A percentile compares a stretch with the other conserved stretches of the same genome.
Evolutionary conservation across 2,113 vertebrate species (phyloP).

Genomic region (Cyprinodon brontotheroides): DNA sequence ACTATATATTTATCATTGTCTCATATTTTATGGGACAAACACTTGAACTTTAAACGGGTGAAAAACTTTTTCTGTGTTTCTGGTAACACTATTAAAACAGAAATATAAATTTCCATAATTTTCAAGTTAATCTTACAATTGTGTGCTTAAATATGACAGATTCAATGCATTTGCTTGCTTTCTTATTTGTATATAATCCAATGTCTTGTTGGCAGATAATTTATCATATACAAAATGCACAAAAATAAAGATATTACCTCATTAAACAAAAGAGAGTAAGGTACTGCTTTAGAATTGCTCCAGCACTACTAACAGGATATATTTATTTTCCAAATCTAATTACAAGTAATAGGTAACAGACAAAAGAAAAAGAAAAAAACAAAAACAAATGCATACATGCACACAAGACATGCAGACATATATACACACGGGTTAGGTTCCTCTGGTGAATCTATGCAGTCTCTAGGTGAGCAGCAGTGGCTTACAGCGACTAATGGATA

Average conservation of each 20-base stretch:
- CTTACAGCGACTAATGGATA: conserved; percentile 86
- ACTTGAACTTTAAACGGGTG: neutral
- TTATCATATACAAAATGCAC: conserved; percentile 32
- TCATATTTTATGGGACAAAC: neutral
- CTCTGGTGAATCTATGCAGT: conserved; percentile 48
- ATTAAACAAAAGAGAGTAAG: conserved; percentile 45
- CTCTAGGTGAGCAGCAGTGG: conserved; percentile 9
- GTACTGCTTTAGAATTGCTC: conserved; percentile 76
- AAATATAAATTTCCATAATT: neutral
- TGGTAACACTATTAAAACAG: neutral
- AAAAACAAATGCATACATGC: conserved; percentile 58
- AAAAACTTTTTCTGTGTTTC: neutral
- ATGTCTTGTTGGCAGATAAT: conserved; percentile 32
- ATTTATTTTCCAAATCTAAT: conserved; percentile 74
- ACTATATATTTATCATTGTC: too few relatives aligned
- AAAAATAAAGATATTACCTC: conserved; percentile 35
- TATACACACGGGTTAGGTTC: conserved; percentile 78
- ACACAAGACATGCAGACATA: conserved; percentile 61
- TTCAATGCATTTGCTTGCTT: conserved; percentile 16
- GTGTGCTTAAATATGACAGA: conserved; percentile 5
- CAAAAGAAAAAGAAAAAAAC: conserved; percentile 31
- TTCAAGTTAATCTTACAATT: neutral
- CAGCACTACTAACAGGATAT: conserved; percentile 58
- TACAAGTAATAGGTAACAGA: conserved; percentile 68
- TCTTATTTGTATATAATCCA: conserved; percentile 10